Conservation (phyloP, 2,113 vertebrate genomes). For the Trogon surrucura region DNA sequence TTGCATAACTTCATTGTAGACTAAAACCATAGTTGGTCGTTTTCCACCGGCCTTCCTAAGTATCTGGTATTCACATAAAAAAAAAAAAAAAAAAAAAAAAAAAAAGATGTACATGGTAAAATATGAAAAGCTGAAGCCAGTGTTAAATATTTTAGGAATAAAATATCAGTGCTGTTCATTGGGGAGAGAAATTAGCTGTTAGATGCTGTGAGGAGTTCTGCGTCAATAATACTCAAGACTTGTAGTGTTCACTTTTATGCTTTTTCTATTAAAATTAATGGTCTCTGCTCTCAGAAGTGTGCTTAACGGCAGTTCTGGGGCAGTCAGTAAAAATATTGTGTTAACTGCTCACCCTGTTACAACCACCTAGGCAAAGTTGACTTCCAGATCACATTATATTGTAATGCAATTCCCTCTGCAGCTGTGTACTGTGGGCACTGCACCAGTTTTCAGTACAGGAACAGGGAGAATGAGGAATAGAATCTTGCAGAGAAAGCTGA, state of each 20-base stretch:
- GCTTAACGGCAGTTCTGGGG: neutral
- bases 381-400: neutral
- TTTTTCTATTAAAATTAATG: neutral
- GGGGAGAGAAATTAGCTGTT: neutral
- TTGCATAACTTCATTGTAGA: neutral
- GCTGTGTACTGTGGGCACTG: neutral
- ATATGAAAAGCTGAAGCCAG: neutral
- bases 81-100: neutral
- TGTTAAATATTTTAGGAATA: neutral
- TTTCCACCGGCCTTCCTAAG: neutral
- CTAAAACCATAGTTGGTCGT: fast-evolving
- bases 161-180: neutral
- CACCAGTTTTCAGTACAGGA: neutral
- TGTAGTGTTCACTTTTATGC: neutral
- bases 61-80: neutral
- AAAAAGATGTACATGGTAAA: neutral
- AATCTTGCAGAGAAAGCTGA: neutral
- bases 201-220: neutral
- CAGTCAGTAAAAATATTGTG: neutral
- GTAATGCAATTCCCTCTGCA: neutral
- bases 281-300: neutral
- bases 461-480: neutral
- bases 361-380: neutral
- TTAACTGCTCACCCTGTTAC: neutral
- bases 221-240: neutral